These are phyloP conservation scores for Xestia xanthographa DNA, from an alignment of 2,888 invertebrate species.

Conservation along the genomic window DNA sequence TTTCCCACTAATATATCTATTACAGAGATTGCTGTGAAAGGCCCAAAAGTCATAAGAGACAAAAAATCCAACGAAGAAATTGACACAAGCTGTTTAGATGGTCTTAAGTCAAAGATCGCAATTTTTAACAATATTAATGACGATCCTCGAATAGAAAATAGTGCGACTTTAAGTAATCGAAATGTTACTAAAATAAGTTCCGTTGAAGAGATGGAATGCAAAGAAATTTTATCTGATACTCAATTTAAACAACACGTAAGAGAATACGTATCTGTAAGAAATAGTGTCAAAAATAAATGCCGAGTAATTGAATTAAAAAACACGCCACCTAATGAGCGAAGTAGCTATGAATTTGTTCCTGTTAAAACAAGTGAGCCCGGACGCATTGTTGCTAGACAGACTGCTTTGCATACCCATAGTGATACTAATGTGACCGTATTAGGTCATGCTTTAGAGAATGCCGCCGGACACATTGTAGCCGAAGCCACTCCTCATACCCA, in stretches of 20 bases:
- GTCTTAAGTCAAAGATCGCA: background rate
- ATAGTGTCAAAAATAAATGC: slow-evolving; percentile 7
- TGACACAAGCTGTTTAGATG: background rate
- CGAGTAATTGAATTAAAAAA: slow-evolving; percentile 1
- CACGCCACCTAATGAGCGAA: background rate
- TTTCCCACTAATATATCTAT: background rate
- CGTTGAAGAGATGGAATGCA: background rate
- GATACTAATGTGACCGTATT: background rate
- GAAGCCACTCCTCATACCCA: background rate
- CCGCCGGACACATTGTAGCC: background rate
- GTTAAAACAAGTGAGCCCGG: slow-evolving; percentile 2
- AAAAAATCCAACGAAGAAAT: background rate
- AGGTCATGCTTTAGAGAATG: background rate
- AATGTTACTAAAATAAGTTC: background rate
- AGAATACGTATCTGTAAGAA: background rate
- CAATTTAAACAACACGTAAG: background rate
- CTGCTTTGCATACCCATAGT: background rate
- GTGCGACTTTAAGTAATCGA: background rate
- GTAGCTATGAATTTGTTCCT: background rate
- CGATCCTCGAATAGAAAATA: background rate
- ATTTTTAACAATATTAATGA: slow-evolving; percentile 4
- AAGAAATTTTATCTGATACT: background rate
- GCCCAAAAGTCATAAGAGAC: background rate
- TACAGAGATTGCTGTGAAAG: slow-evolving; percentile 3
- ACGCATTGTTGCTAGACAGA: background rate